phyloP scores from a whole-genome alignment of 2,797 vertebrate genomes.

The Pelochelys cantorii region DNA sequence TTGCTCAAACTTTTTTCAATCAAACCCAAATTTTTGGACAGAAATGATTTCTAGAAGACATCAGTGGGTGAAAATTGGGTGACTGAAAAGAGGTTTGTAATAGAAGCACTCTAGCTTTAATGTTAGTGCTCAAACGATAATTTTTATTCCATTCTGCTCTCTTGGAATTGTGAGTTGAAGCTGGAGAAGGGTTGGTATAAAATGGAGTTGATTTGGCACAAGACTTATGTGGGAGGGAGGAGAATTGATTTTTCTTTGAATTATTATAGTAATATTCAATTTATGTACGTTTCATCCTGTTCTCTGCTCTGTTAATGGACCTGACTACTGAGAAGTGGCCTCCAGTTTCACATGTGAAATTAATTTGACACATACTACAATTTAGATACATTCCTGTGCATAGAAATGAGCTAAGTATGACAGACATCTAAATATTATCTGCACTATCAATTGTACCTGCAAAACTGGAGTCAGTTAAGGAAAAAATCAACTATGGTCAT shows the following conservation, averaged over 20 bases:
- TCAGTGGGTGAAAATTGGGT: not conserved
- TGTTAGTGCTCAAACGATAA: not conserved
- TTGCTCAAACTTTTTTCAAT: not conserved
- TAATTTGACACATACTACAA: not conserved
- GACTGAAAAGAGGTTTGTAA: not conserved
- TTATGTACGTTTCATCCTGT: not conserved
- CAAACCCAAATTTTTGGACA: not conserved
- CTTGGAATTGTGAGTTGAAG: not conserved
- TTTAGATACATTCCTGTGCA: not conserved
- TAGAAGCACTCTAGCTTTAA: not conserved
- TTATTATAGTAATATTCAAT: not conserved
- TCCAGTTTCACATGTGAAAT: not conserved
- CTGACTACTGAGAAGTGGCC: not conserved
- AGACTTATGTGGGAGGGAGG: not conserved
- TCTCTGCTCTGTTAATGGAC: not conserved
- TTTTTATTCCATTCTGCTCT: not conserved
- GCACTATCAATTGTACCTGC: too few species aligned
- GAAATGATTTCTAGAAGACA: not conserved
- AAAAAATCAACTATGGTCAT: too few species aligned
- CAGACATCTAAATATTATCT: too few species aligned
- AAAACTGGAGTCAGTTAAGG: too few species aligned
- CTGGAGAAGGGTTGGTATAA: not conserved
- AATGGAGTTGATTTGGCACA: not conserved
- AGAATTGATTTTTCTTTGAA: not conserved
- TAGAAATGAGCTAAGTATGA: not conserved